Evolutionary conservation across 2,888 invertebrate species (phyloP).

Genomic region (Sycophila texana): DNA sequence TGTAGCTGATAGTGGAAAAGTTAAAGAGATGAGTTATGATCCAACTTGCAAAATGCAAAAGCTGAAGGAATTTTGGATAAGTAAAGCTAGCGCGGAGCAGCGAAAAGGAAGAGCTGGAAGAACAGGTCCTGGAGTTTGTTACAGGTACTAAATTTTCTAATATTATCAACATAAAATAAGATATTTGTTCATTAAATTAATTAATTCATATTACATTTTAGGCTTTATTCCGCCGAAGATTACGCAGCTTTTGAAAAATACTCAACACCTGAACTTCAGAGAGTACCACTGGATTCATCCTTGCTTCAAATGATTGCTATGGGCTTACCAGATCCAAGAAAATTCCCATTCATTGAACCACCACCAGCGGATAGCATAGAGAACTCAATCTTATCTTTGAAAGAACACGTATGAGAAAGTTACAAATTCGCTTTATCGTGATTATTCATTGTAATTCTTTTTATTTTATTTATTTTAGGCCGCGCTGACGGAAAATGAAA

Average conservation of each 20-base stretch:
- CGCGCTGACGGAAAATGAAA: constrained; percentile 87
- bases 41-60: constrained; percentile 92
- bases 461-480: constrained; percentile 77
- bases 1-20: constrained; percentile 97
- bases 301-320: constrained; percentile 95
- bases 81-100: constrained; percentile 98
- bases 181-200: neutral
- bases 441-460: constrained; percentile 27
- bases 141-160: constrained; percentile 71
- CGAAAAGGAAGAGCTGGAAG: constrained; percentile 96
- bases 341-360: constrained; percentile 97
- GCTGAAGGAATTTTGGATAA: constrained; percentile 96
- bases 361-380: constrained; percentile 91
- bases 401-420: constrained; percentile 84
- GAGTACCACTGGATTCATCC: constrained; percentile 95
- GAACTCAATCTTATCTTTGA: constrained; percentile 89
- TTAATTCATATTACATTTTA: neutral
- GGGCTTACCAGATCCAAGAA: constrained; percentile 92
- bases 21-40: constrained; percentile 98
- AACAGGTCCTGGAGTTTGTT: constrained; percentile 96
- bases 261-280: constrained; percentile 93
- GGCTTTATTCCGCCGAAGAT: constrained; percentile 91
- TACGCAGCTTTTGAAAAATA: constrained; percentile 87
- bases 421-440: constrained; percentile 28
- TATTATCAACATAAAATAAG: neutral